Evolutionary conservation across 2,797 vertebrate species (phyloP).

Genomic region (Oreochromis grahami): DNA sequence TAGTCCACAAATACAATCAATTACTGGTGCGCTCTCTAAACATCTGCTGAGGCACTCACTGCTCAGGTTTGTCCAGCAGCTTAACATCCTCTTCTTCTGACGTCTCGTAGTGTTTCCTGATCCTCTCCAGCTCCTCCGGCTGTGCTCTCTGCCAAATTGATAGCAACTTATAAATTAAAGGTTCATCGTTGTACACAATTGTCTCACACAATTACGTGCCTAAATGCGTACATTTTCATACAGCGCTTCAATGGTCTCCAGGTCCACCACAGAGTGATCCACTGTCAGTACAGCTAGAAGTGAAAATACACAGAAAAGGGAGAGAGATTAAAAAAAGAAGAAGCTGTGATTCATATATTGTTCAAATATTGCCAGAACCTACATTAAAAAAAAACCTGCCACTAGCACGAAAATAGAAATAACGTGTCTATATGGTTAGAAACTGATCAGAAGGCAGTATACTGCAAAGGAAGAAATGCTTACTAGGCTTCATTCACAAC

Average conservation of each 20-base stretch:
- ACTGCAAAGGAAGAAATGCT: not conserved
- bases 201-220: not conserved
- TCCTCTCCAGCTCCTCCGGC: slow-evolving; percentile 88
- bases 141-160: slow-evolving; percentile 83
- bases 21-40: not conserved
- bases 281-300: slow-evolving; percentile 85
- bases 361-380: not conserved
- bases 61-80: slow-evolving; percentile 96
- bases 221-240: slow-evolving; percentile 91
- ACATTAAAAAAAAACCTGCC: not conserved
- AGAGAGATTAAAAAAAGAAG: not conserved
- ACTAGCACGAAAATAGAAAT: not conserved
- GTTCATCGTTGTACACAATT: not conserved
- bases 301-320: not conserved
- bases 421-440: not conserved
- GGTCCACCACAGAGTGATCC: slow-evolving; percentile 90
- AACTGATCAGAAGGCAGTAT: not conserved
- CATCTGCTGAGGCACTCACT: slow-evolving; percentile 77
- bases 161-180: not conserved
- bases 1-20: not conserved
- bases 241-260: slow-evolving; percentile 92
- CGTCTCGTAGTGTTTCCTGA: slow-evolving; percentile 86
- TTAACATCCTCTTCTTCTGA: slow-evolving; percentile 88
- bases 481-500: not conserved
- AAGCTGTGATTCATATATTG: not conserved